Percentiles rank a stretch among this genome's conserved stretches.
Conservation (phyloP, 2,888 invertebrate genomes). For the Fissipunctia ypsillon region DNA sequence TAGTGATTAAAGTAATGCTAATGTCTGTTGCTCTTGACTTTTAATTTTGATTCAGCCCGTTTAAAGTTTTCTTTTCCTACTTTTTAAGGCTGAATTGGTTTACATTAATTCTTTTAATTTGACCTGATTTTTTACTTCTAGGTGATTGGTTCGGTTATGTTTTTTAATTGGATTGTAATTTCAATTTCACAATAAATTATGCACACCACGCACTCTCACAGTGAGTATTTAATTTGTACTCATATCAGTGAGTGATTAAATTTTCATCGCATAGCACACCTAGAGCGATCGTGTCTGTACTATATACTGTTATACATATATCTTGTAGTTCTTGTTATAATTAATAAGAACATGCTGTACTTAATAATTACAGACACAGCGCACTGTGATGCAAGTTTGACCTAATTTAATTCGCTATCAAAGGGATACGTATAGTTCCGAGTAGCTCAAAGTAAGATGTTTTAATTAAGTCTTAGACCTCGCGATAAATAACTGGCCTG, state of each 20-base stretch:
- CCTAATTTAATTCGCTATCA: conserved; percentile 82
- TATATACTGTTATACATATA: conserved; percentile 2
- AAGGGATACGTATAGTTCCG: conserved; percentile 80
- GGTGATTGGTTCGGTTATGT: background rate
- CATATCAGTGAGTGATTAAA: conserved; percentile 44
- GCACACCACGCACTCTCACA: background rate
- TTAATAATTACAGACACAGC: conserved; percentile 64
- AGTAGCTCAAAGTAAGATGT: conserved; percentile 87
- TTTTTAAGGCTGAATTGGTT: conserved; percentile 50
- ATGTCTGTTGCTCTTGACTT: conserved; percentile 78
- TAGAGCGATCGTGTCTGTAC: background rate
- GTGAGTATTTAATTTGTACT: conserved; percentile 30
- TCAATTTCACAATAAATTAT: background rate
- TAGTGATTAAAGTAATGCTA: conserved; percentile 84
- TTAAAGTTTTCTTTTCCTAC: conserved; percentile 61
- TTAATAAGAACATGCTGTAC: conserved; percentile 53
- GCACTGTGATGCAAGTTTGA: conserved; percentile 70
- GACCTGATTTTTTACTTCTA: conserved; percentile 19
- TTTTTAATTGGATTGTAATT: conserved; percentile 1
- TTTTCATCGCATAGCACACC: conserved; percentile 25
- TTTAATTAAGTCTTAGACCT: conserved; percentile 90
- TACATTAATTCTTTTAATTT: conserved; percentile 41
- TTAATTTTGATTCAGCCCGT: conserved; percentile 74
- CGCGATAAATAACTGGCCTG: conserved; percentile 87
- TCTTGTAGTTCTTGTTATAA: conserved; percentile 35